phyloP scores from a whole-genome alignment of 2,888 invertebrate species.

The Acanthoscelides obtectus region DNA sequence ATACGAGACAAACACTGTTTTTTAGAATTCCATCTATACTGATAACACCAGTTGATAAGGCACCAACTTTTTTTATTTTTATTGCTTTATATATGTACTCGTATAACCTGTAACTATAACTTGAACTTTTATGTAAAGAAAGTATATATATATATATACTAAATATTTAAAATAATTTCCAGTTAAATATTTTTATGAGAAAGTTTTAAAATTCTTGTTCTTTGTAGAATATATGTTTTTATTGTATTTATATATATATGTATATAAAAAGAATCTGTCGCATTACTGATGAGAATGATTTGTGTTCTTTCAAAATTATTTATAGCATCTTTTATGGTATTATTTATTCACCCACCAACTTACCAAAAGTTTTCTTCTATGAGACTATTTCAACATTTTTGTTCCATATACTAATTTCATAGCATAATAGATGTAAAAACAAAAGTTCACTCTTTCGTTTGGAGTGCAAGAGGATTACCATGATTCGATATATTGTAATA shows the following conservation, averaged over 20 bases:
- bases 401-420: too few relatives aligned
- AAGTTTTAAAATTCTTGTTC: constrained; percentile 14
- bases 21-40: background rate
- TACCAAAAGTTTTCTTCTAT: too few relatives aligned
- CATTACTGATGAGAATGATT: too few relatives aligned
- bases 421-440: too few relatives aligned
- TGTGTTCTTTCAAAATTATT: too few relatives aligned
- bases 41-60: constrained; percentile 19
- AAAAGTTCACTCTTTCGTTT: too few relatives aligned
- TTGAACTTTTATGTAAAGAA: constrained; percentile 17
- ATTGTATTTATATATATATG: background rate
- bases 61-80: constrained; percentile 16
- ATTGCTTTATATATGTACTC: constrained; percentile 15
- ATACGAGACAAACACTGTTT: background rate
- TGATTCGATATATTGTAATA: too few relatives aligned
- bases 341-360: too few relatives aligned
- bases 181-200: constrained; percentile 14
- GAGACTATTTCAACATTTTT: too few relatives aligned
- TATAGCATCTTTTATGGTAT: too few relatives aligned
- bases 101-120: constrained; percentile 10
- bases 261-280: background rate
- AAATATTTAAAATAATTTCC: constrained; percentile 17
- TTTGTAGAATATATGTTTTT: background rate
- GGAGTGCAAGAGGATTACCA: too few relatives aligned
- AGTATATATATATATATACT: constrained; percentile 22